A percentile compares a stretch with the other conserved stretches of the same genome.
Evolutionary conservation across 2,797 vertebrate genomes (phyloP).

Genomic region (Apodemus agrarius): DNA sequence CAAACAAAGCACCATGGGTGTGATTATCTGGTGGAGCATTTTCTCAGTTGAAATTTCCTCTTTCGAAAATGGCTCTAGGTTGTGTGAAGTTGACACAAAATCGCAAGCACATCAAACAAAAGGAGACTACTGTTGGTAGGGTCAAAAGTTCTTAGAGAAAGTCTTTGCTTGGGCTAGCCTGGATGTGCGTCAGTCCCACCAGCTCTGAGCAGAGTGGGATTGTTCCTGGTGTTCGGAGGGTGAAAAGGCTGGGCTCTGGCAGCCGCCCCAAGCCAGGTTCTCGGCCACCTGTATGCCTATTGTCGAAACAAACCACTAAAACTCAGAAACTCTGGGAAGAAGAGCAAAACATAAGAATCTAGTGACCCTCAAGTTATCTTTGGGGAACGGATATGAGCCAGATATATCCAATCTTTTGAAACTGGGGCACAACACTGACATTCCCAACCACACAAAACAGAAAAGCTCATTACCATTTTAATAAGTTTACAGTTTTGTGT

Average conservation of each 20-base stretch:
- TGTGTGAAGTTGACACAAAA: not conserved
- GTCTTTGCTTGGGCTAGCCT: not conserved
- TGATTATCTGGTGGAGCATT: not conserved
- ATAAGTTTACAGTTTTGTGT: not conserved
- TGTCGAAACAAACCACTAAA: not conserved
- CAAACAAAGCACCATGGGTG: not conserved
- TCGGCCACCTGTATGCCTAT: not conserved
- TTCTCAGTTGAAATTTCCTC: not conserved
- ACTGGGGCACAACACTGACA: not conserved
- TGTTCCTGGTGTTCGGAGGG: not conserved
- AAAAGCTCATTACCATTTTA: not conserved
- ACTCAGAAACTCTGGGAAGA: not conserved
- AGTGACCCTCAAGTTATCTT: not conserved
- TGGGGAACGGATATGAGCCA: not conserved
- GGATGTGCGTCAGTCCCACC: not conserved
- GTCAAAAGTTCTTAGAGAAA: slow-evolving; percentile 15
- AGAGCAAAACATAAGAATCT: not conserved
- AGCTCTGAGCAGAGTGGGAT: not conserved
- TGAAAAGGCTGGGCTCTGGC: not conserved
- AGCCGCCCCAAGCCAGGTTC: not conserved
- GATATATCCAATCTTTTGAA: not conserved
- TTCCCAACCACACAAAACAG: not conserved
- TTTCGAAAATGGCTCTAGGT: not conserved
- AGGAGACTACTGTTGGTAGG: not conserved
- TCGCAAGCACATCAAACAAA: not conserved